Conservation (phyloP, 2,113 vertebrate species). For the Trogon surrucura region DNA sequence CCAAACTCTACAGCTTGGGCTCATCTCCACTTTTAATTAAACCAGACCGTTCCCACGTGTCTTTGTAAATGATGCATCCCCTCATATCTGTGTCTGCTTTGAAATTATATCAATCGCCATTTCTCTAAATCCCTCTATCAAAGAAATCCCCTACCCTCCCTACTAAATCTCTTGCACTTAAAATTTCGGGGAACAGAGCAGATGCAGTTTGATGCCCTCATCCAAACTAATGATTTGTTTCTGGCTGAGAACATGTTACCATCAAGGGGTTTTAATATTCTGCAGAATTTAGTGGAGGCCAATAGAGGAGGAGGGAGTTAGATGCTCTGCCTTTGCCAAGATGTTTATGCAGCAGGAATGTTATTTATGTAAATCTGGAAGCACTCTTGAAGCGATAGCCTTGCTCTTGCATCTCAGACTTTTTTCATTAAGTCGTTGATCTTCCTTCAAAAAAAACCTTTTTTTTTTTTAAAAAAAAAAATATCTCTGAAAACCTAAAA, state of each 20-base stretch:
- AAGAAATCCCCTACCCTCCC: slow-evolving; percentile 43
- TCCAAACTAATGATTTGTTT: slow-evolving; percentile 78
- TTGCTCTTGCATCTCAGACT: slow-evolving; percentile 70
- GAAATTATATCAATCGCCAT: slow-evolving; percentile 2
- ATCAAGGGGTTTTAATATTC: slow-evolving; percentile 64
- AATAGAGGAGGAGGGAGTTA: slow-evolving; percentile 70
- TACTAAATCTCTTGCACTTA: slow-evolving; percentile 31
- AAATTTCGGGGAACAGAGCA: slow-evolving; percentile 56
- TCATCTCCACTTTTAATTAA: slow-evolving; percentile 48
- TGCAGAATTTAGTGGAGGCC: slow-evolving; percentile 67
- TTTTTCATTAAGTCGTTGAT: slow-evolving; percentile 76
- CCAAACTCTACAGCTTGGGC: slow-evolving; percentile 43
- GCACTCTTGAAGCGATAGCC: slow-evolving; percentile 53
- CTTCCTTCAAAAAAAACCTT: slow-evolving; percentile 56
- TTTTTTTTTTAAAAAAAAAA: not conserved
- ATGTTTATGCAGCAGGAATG: slow-evolving; percentile 78
- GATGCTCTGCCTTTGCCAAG: slow-evolving; percentile 69
- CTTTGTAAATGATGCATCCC: not conserved
- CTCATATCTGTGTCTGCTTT: slow-evolving; percentile 7
- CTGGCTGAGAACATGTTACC: slow-evolving; percentile 73
- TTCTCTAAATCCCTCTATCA: slow-evolving; percentile 34
- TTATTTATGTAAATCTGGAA: slow-evolving; percentile 80
- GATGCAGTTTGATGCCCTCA: slow-evolving; percentile 66
- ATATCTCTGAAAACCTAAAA: slow-evolving; percentile 53
- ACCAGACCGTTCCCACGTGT: slow-evolving; percentile 25